Evolutionary conservation across 2,888 invertebrate species (phyloP).

Genomic region (Hyalella azteca): DNA sequence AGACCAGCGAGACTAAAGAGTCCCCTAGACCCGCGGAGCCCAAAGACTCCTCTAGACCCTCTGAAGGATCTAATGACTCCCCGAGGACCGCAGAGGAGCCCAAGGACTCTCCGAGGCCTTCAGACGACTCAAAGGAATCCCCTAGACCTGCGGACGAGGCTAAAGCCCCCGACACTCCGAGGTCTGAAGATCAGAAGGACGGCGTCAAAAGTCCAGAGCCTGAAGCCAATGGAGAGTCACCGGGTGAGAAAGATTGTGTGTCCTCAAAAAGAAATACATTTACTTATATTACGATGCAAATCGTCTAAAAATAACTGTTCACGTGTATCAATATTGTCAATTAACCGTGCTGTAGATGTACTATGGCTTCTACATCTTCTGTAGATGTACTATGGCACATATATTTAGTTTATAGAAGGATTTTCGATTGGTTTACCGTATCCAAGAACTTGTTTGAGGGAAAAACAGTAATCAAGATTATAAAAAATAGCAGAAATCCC

Average conservation of each 20-base stretch:
- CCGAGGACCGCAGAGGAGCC: slow-evolving; percentile 22
- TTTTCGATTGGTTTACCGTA: neutral
- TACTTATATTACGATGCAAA: neutral
- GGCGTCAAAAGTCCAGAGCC: slow-evolving; percentile 41
- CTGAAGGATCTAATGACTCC: neutral
- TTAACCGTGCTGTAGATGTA: neutral
- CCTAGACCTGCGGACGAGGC: slow-evolving; percentile 30
- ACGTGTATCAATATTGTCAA: neutral
- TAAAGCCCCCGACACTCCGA: slow-evolving; percentile 17
- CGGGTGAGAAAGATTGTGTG: neutral
- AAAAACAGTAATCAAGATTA: too few species aligned
- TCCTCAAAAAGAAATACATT: neutral
- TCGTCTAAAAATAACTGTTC: neutral
- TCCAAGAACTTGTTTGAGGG: too few species aligned
- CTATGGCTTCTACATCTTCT: neutral
- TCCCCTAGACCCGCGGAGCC: neutral
- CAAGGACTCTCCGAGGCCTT: slow-evolving; percentile 15
- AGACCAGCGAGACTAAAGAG: neutral
- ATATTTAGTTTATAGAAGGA: neutral
- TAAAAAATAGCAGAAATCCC: too few species aligned
- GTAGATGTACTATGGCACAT: neutral
- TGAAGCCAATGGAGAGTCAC: slow-evolving; percentile 45
- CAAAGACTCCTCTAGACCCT: slow-evolving; percentile 18
- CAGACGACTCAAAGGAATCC: slow-evolving; percentile 9
- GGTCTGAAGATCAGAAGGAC: neutral